A percentile compares a stretch with the other conserved stretches of the same genome.
These are phyloP conservation scores for Griposia aprilina DNA, from an alignment of 2,888 invertebrate species.

Conservation along the genomic window DNA sequence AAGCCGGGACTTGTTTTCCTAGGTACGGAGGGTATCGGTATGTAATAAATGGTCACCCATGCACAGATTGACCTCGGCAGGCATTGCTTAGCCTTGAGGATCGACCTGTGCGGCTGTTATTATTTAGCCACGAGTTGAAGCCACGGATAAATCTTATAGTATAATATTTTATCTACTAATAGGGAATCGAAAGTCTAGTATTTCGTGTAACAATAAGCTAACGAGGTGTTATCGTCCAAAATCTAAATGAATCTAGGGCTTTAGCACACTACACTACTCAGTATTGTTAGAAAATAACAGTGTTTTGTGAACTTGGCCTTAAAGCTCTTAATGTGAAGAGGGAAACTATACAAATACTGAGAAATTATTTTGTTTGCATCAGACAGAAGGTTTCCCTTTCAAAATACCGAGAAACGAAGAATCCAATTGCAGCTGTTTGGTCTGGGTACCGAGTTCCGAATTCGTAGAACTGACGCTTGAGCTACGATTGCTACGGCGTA, in stretches of 20 bases:
- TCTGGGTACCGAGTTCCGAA: too few relatives aligned
- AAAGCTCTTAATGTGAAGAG: neutral
- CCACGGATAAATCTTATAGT: neutral
- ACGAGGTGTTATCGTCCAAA: neutral
- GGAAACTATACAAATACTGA: neutral
- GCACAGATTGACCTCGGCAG: too few relatives aligned
- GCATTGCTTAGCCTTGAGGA: too few relatives aligned
- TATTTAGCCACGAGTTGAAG: neutral
- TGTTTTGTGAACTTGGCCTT: constrained; percentile 16
- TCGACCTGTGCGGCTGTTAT: too few relatives aligned
- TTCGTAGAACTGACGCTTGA: too few relatives aligned
- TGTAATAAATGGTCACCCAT: too few relatives aligned
- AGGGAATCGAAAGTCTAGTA: neutral
- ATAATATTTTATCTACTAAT: neutral
- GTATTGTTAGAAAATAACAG: neutral
- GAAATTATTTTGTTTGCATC: neutral
- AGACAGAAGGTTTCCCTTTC: constrained; percentile 9
- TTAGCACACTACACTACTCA: neutral
- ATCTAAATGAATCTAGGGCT: neutral
- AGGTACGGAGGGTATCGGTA: too few relatives aligned
- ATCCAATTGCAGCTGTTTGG: too few relatives aligned
- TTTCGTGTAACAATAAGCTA: neutral
- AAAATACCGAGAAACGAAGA: constrained; percentile 17
- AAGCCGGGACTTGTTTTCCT: too few relatives aligned
- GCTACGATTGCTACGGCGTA: constrained; percentile 27